Base-by-base conservation (phyloP, 2,113 vertebrate species). In the Embiotoca jacksoni region DNA sequence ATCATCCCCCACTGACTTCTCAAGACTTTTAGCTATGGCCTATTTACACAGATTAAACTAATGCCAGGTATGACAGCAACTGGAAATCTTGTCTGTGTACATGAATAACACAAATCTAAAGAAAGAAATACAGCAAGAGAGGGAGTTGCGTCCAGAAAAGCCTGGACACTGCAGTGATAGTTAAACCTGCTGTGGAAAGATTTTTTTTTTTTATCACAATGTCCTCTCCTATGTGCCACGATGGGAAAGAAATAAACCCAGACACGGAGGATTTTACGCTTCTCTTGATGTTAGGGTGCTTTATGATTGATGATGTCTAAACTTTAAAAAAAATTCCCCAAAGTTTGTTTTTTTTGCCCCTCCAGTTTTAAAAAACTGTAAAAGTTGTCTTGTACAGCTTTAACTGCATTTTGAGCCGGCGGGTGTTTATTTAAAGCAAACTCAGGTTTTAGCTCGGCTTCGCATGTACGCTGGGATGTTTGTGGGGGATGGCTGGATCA, bases 341-440 rank as follows among this genome's bases (percentile, higher is more conserved):
- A 73, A 63, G 54, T 7, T 63, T 33, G 14, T 72, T 67, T 72
- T 63, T 1, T 5, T 5, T 33, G 5, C 23, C 32, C 11, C 36
- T 65, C 44, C 23, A 14, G 63, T n/a, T 70, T 85, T 82, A 1
- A 56, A 57, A 75, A 49, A 35, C 59, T 54, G 52, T 47, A 62
- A 41, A 23, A 79, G 70, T 41, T 52, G 2, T 46, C n/a, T 64
- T 46, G 32, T 46, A 37, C 47, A 46, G 55, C 63, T 60, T 75
- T 2, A 14, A 16, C 52, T 82, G 67, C 10, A 37, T 59, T 80
- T 50, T 33, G 46, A 67, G 44, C 8, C 39, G 23, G 10, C 23
- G 23, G 46, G 30, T 77, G 39, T 84, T 75, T 68, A 66, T 76
- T 72, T 76, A 16, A 84, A 75, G 58, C 56, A 75, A 73, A 63